These are phyloP conservation scores for Aradophagus sp. DNA, from an alignment of 1,140 invertebrate species.

Conservation along the genomic window DNA sequence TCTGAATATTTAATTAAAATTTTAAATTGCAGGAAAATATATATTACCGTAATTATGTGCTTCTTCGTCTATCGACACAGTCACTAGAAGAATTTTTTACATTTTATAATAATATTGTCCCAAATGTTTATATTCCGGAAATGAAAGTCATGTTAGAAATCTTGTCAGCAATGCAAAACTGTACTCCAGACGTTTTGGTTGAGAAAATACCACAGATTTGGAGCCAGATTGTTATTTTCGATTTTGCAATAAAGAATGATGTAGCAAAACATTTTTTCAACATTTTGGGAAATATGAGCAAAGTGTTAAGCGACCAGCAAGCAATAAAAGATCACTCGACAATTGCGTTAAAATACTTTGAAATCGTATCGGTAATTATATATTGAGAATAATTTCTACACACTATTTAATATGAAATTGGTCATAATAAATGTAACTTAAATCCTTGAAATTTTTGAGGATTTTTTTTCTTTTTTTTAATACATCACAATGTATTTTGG, in stretches of 20 bases:
- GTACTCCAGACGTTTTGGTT: slow-evolving; percentile 71
- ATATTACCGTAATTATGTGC: slow-evolving; percentile 76
- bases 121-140: slow-evolving; percentile 88
- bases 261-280: slow-evolving; percentile 36
- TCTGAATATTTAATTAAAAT: slow-evolving; percentile 5
- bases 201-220: slow-evolving; percentile 83
- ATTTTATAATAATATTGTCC: slow-evolving; percentile 83
- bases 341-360: slow-evolving; percentile 57
- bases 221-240: slow-evolving; percentile 85
- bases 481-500: too few relatives aligned
- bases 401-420: too few relatives aligned
- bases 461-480: too few relatives aligned
- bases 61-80: slow-evolving; percentile 58
- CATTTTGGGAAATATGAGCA: slow-evolving; percentile 42
- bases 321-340: slow-evolving; percentile 43
- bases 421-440: too few relatives aligned
- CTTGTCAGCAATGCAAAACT: slow-evolving; percentile 78
- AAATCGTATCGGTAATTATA: slow-evolving; percentile 30
- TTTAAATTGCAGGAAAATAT: slow-evolving; percentile 59
- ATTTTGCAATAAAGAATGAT: slow-evolving; percentile 62
- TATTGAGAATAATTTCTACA: background rate
- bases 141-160: slow-evolving; percentile 81
- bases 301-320: slow-evolving; percentile 54
- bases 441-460: background rate
- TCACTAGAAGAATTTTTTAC: slow-evolving; percentile 78